Evolutionary conservation across 2,888 invertebrate species (phyloP).

Genomic region (Mylabris sibirica): DNA sequence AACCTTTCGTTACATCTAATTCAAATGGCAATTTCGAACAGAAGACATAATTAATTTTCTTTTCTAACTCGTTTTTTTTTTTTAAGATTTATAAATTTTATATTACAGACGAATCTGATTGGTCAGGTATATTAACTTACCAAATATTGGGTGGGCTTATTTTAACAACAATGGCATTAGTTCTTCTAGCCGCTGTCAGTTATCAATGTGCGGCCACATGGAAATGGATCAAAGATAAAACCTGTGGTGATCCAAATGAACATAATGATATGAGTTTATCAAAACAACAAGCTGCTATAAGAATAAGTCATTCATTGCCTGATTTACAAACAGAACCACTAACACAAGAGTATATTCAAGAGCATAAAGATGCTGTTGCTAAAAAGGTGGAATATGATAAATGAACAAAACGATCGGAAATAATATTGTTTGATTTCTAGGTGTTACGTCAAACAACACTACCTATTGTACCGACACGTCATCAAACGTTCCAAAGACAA

Average conservation of each 20-base stretch:
- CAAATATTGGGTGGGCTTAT: constrained; percentile 66
- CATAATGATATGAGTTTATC: constrained; percentile 60
- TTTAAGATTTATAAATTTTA: constrained; percentile 15
- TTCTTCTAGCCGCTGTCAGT: constrained; percentile 73
- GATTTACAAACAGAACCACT: constrained; percentile 76
- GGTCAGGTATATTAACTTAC: constrained; percentile 60
- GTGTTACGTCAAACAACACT: constrained; percentile 83
- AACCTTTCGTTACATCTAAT: neutral
- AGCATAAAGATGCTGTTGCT: constrained; percentile 71
- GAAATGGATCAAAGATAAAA: constrained; percentile 73
- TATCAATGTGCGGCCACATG: constrained; percentile 78
- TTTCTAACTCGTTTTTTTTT: constrained; percentile 13
- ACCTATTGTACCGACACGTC: constrained; percentile 81
- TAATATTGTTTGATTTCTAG: constrained; percentile 56
- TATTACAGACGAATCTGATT: constrained; percentile 58
- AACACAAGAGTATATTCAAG: constrained; percentile 75
- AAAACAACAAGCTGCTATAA: constrained; percentile 73
- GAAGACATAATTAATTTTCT: neutral
- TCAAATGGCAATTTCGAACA: neutral
- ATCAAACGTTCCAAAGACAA: constrained; percentile 83
- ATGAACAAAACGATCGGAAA: neutral
- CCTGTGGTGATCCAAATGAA: constrained; percentile 51
- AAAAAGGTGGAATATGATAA: constrained; percentile 68
- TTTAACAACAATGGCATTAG: constrained; percentile 67
- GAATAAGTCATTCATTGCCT: constrained; percentile 79